Base-by-base conservation (phyloP, 2,888 invertebrate genomes). In the Tryphoninae sp. region DNA sequence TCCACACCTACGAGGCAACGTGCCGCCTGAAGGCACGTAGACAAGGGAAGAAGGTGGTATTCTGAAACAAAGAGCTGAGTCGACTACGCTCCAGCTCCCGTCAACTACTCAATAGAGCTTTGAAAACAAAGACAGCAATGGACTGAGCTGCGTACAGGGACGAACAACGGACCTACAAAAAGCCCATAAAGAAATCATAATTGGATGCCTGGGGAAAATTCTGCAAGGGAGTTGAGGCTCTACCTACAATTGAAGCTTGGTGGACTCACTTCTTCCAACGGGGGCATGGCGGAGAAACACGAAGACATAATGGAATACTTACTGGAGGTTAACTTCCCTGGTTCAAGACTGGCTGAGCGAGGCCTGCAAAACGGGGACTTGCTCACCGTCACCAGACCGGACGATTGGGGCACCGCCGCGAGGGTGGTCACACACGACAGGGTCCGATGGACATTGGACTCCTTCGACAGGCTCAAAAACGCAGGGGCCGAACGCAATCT, bases 291-390 rank as follows among this genome's bases (percentile, higher is more conserved):
- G 2, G 61, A 23, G 33, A 73, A 40, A 7, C 62, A 68, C 7
- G 67, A 78, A 42, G 72, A 83, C 22, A 75, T 51, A 22, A 55
- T 76, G 0, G 23, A 22, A 13, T 72, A 79, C 53, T 55, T 84
- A 13, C 7, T 82, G 1, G 40, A 73, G 55, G 77, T 73, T 8
- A 68, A 81, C 42, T 77, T 81, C 45, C 68, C 76, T 3, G 76
- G 61, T 1, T 81, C 61, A 1, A 9, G 2, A 7, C 2, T 23
- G 1, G 19, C 16, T 8, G 23, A 6, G 2, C 23, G 2, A 59
- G 33, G 58, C 26, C 26, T 3, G 3, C 3, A 26, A 3, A 26
- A 26, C 26, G 26, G 26, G 3, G 26, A 26, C 26, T 3, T 26
- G 11, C 40, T 23, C 2, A 1, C 42, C 22, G 45, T n/a, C 0